phyloP scores from a whole-genome alignment of 2,797 vertebrate species.

The Macroramphosus scolopax region DNA sequence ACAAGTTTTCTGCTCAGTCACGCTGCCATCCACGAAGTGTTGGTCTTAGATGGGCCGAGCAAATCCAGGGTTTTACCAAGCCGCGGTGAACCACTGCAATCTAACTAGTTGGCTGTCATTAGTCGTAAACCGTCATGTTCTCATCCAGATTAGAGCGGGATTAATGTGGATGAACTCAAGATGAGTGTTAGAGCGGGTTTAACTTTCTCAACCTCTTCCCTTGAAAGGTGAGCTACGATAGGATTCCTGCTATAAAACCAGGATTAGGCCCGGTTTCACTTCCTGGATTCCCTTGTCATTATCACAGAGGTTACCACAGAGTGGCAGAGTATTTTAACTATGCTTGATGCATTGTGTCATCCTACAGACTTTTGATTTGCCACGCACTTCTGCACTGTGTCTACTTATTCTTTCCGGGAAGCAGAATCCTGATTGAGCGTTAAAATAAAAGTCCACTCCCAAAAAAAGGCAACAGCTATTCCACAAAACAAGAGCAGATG shows the following conservation, averaged over 20 bases:
- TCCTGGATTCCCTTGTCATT: conserved; percentile 61
- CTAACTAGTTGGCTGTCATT: conserved; percentile 79
- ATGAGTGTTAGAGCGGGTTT: conserved; percentile 71
- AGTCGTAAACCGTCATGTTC: conserved; percentile 69
- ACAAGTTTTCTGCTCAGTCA: conserved; percentile 42
- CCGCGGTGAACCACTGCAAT: conserved; percentile 62
- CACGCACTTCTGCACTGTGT: not conserved
- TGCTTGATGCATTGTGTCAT: conserved; percentile 2
- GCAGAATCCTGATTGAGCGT: conserved; percentile 3
- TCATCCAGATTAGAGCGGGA: conserved; percentile 77
- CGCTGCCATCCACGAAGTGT: conserved; percentile 45
- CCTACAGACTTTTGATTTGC: not conserved
- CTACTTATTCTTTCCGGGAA: not conserved
- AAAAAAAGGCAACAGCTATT: not conserved
- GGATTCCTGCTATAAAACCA: conserved; percentile 68
- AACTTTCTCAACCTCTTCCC: conserved; percentile 71
- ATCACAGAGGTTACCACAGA: conserved; percentile 54
- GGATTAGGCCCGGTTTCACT: conserved; percentile 73
- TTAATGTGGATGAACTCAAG: conserved; percentile 74
- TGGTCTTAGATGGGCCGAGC: conserved; percentile 56
- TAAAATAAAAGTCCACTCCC: not conserved
- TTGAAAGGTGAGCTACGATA: conserved; percentile 70
- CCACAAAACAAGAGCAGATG: not conserved
- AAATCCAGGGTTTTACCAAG: conserved; percentile 75
- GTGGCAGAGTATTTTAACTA: conserved; percentile 15